Evolutionary conservation across 2,113 vertebrate genomes (phyloP), one percentile per base, ranked within the genome.

Genomic region (Anoura caudifer): DNA sequence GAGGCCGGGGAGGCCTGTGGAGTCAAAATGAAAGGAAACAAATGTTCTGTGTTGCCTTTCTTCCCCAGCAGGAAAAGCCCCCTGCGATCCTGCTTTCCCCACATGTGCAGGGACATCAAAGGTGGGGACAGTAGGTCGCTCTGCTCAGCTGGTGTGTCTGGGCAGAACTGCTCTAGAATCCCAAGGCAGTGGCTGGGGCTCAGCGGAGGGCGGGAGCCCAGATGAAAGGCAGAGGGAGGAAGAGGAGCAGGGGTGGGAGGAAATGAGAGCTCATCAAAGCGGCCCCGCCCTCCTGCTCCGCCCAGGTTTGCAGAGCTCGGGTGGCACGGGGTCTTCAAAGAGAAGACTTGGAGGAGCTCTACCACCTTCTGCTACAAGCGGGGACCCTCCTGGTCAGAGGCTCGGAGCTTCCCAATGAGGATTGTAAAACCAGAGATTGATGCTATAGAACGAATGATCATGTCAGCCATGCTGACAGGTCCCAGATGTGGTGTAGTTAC

Each of bases 391-490:
- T 16, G 26, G 50, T 1, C 22, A 15, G 63, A 7, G 10, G n/a
- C 15, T 2, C 6, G 2, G 22, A 45, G 22, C 24, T 89, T 90
- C 70, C 70, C 43, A 3, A 8, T 0, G 50, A 69, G 65, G 75
- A 45, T 41, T 16, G 9, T 0, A 7, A 65, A 75, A 10, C 11
- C 41, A 69, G 26, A 87, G 52, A 0, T 6, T 9, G 16, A 11
- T 5, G 43, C 17, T 76, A 6, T 19, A 22, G 20, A 28, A 14
- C 38, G 13, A n/a, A 43, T 19, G 17, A 61, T 41, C 82, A 54
- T 5, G 5, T 36, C n/a, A 16, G 0, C 41, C 2, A 9, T 4
- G 75, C 52, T 7, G 43, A 36, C 6, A 0, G 13, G 1, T 5
- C 15, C 1, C 16, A 19, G 72, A 38, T 87, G 3, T 13, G 7